Evolutionary conservation across 2,797 vertebrate species (phyloP).

Genomic region (Xenentodon cancila): DNA sequence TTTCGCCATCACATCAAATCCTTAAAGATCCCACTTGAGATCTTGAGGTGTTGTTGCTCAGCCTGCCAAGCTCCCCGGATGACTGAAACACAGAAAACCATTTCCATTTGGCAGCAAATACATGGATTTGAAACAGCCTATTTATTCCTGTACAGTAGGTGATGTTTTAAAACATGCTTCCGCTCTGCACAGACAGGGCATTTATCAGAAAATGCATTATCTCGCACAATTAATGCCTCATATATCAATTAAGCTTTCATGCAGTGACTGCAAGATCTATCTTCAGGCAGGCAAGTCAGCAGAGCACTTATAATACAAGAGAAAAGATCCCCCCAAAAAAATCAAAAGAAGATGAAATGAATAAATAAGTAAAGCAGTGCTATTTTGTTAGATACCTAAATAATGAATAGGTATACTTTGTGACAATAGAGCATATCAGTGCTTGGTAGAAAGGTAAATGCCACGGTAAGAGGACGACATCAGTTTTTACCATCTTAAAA

Average conservation of each 20-base stretch:
- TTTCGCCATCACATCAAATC: conserved; percentile 35
- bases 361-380: too few relatives aligned
- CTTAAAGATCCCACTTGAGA: conserved; percentile 53
- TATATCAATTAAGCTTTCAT: conserved; percentile 47
- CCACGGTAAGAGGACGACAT: too few relatives aligned
- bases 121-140: conserved; percentile 23
- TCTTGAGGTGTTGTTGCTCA: conserved; percentile 27
- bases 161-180: conserved; percentile 33
- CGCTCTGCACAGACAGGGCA: conserved; percentile 11
- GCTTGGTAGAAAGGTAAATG: not conserved
- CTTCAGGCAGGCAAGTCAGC: conserved; percentile 6
- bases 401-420: not conserved
- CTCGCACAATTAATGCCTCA: conserved; percentile 19
- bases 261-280: conserved; percentile 31
- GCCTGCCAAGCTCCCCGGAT: conserved; percentile 28
- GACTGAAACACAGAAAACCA: conserved; percentile 29
- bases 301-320: not conserved
- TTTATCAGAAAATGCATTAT: conserved; percentile 37
- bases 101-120: conserved; percentile 37
- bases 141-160: conserved; percentile 25
- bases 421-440: too few relatives aligned
- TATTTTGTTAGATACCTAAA: too few relatives aligned
- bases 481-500: too few relatives aligned
- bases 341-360: too few relatives aligned
- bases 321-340: too few relatives aligned